Evolutionary conservation across 2,888 invertebrate genomes (phyloP).

Genomic region (Xestia xanthographa): DNA sequence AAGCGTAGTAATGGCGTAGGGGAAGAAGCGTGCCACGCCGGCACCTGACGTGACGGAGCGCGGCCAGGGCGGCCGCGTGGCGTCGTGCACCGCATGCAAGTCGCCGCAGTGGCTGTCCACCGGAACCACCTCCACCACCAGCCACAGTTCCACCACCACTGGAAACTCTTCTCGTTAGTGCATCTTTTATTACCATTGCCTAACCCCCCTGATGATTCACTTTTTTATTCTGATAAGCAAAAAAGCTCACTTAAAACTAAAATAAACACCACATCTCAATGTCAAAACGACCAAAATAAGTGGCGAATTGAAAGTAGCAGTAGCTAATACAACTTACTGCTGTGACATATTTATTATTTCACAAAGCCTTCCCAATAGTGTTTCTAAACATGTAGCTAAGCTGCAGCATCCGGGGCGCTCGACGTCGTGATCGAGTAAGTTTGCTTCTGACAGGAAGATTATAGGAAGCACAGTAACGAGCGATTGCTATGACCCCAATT

Average conservation of each 20-base stretch:
- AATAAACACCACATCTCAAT: background rate
- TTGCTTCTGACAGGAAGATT: slow-evolving; percentile 85
- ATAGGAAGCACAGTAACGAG: slow-evolving; percentile 80
- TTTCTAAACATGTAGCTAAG: slow-evolving; percentile 67
- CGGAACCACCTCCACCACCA: slow-evolving; percentile 88
- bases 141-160: slow-evolving; percentile 91
- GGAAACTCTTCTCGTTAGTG: slow-evolving; percentile 91
- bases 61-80: slow-evolving; percentile 72
- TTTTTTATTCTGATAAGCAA: background rate
- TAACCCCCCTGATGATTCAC: background rate
- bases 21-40: slow-evolving; percentile 87
- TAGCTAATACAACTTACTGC: slow-evolving; percentile 20
- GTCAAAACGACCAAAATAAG: slow-evolving; percentile 9
- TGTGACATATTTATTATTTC: slow-evolving; percentile 46
- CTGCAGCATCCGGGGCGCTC: slow-evolving; percentile 65
- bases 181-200: background rate
- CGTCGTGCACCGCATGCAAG: slow-evolving; percentile 82
- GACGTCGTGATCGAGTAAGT: slow-evolving; percentile 72
- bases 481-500: slow-evolving; percentile 78
- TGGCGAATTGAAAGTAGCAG: slow-evolving; percentile 19
- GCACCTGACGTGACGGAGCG: slow-evolving; percentile 91
- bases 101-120: slow-evolving; percentile 86
- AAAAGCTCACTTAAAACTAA: background rate
- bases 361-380: slow-evolving; percentile 51
- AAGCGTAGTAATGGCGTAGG: slow-evolving; percentile 70